A percentile compares a stretch with the other conserved stretches of the same genome.
Conservation (phyloP, 2,113 vertebrate genomes). For the Thinocorus orbignyianus region DNA sequence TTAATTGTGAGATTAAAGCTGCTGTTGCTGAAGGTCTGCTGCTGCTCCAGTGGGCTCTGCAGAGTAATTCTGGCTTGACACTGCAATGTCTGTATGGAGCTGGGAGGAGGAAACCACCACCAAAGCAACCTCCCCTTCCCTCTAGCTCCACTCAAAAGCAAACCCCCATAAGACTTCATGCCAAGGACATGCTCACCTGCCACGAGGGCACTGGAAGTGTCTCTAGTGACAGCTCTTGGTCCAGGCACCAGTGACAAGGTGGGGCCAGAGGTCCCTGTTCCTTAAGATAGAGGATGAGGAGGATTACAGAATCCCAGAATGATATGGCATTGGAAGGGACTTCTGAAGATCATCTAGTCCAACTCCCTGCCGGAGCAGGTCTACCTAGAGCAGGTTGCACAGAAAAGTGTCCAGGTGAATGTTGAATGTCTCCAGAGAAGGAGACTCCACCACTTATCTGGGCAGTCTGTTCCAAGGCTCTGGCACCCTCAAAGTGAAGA, state of each 20-base stretch:
- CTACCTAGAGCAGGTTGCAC: no score
- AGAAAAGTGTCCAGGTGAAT: no score
- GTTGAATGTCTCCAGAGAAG: no score
- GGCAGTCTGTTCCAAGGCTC: no score
- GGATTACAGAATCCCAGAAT: neutral
- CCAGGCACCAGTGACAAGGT: accelerated
- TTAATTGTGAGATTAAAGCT: neutral
- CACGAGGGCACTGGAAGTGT: neutral
- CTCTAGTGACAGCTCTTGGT: neutral
- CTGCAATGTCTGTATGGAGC: accelerated
- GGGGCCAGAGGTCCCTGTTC: neutral
- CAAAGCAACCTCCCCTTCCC: neutral
- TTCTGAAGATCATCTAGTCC: no score
- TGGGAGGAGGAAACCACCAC: neutral
- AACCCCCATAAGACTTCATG: neutral
- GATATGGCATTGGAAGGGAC: no score
- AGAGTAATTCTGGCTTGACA: neutral
- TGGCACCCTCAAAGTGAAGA: no score
- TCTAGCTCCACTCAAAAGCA: accelerated
- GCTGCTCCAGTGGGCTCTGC: neutral
- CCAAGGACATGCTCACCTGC: neutral
- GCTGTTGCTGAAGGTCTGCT: neutral
- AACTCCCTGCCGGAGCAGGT: no score
- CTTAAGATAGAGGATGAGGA: neutral
- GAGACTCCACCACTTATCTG: no score